Percentiles rank a stretch among this genome's conserved stretches.
Evolutionary conservation across 2,888 invertebrate species (phyloP).

Genomic region (Archaeoteleia sp.): DNA sequence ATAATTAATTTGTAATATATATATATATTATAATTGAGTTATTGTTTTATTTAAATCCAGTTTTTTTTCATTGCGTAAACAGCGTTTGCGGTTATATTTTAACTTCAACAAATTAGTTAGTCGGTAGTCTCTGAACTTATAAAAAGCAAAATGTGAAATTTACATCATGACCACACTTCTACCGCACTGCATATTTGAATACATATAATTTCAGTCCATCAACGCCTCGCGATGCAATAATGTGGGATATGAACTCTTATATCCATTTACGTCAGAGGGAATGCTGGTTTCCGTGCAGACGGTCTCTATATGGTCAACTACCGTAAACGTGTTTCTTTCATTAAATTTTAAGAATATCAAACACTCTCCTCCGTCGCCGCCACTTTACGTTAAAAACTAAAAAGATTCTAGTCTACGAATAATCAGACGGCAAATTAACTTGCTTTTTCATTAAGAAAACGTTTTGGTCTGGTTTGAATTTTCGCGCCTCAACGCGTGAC

Average conservation of each 20-base stretch:
- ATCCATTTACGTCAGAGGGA: conserved; percentile 45
- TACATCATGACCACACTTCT: conserved; percentile 20
- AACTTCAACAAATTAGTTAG: conserved; percentile 28
- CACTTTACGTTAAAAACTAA: no score
- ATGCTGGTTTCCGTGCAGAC: conserved; percentile 44
- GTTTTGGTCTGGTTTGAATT: no score
- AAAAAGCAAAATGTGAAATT: conserved; percentile 32
- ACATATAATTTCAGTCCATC: conserved; percentile 46
- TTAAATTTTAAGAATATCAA: conserved; percentile 31
- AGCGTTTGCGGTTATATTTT: conserved; percentile 21
- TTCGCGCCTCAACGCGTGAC: no score
- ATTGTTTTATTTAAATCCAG: conserved; percentile 5
- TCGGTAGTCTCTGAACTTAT: conserved; percentile 4
- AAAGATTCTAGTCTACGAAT: no score
- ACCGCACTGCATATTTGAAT: conserved; percentile 39
- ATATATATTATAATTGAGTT: conserved; percentile 6
- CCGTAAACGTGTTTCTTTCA: conserved; percentile 41
- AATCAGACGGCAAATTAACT: no score
- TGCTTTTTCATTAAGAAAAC: no score
- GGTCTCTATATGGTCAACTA: conserved; percentile 42
- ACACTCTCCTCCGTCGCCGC: conserved; percentile 14
- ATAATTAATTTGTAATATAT: conserved; percentile 12
- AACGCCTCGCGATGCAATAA: conserved; percentile 46
- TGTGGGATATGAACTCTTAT: conserved; percentile 39
- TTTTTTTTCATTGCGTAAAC: conserved; percentile 8